Percentiles rank a stretch among this genome's conserved stretches.
Evolutionary conservation across 2,888 invertebrate species (phyloP).

Genomic region (Drosophila paucipuncta): DNA sequence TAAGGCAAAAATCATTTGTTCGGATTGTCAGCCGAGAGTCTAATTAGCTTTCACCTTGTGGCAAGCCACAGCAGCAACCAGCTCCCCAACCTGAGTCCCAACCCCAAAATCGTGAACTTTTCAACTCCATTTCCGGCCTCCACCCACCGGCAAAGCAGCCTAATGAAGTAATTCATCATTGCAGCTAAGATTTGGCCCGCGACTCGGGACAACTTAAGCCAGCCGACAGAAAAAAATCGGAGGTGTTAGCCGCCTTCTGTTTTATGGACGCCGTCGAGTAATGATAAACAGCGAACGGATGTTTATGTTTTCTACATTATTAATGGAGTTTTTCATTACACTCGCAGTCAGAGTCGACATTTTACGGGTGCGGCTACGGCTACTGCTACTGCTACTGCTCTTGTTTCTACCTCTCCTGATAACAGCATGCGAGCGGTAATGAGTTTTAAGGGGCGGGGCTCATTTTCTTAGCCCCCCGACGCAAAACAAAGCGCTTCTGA

Average conservation of each 20-base stretch:
- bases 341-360: slow-evolving; percentile 61
- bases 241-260: slow-evolving; percentile 55
- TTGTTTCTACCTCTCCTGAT: slow-evolving; percentile 34
- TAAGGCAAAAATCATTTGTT: slow-evolving; percentile 50
- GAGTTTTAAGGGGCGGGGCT: slow-evolving; percentile 41
- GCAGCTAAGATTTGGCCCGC: slow-evolving; percentile 59
- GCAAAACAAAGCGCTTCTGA: slow-evolving; percentile 51
- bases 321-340: slow-evolving; percentile 80
- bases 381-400: background rate
- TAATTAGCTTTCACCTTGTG: slow-evolving; percentile 77
- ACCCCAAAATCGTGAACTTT: slow-evolving; percentile 35
- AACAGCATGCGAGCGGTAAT: slow-evolving; percentile 62
- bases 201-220: slow-evolving; percentile 34
- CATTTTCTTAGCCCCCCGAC: no score
- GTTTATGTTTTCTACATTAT: slow-evolving; percentile 78
- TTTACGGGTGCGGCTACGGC: slow-evolving; percentile 39
- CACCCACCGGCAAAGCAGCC: background rate
- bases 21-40: slow-evolving; percentile 59
- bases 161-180: slow-evolving; percentile 71
- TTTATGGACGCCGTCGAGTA: slow-evolving; percentile 59
- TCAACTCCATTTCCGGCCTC: slow-evolving; percentile 46
- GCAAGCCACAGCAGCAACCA: slow-evolving; percentile 51
- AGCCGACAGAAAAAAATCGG: slow-evolving; percentile 43
- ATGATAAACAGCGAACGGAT: slow-evolving; percentile 80
- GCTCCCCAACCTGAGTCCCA: slow-evolving; percentile 2